phyloP scores from a whole-genome alignment of 1,140 invertebrate species.

The Drosophila carrolli region DNA sequence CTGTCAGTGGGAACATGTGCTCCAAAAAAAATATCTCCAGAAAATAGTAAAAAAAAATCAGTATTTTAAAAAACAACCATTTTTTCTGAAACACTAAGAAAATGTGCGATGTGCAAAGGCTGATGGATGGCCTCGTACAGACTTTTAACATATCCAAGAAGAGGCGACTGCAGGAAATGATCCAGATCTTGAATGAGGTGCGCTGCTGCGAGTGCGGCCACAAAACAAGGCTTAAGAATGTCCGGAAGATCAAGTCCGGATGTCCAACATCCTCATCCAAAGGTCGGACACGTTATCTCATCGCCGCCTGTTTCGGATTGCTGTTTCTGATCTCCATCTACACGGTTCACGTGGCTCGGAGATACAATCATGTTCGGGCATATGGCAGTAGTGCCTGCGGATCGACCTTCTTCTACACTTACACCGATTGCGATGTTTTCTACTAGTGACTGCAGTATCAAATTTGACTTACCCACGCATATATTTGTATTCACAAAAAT shows the following conservation, averaged over 20 bases:
- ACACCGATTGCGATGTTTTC: constrained; percentile 48
- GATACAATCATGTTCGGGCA: constrained; percentile 24
- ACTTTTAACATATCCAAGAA: constrained; percentile 32
- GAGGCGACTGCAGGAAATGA: constrained; percentile 9
- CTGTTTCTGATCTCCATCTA: constrained; percentile 22
- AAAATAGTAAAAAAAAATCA: background rate
- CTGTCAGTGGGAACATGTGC: too few species aligned
- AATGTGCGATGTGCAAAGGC: constrained; percentile 41
- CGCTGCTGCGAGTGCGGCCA: constrained; percentile 59
- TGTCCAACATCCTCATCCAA: background rate
- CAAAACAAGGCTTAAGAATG: constrained; percentile 3
- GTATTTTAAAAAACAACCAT: background rate
- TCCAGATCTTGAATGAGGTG: constrained; percentile 30
- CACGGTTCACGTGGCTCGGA: constrained; percentile 8
- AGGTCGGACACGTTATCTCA: background rate
- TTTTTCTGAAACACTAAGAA: background rate
- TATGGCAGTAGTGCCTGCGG: constrained; percentile 47
- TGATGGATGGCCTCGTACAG: constrained; percentile 32
- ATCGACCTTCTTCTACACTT: constrained; percentile 37
- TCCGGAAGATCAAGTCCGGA: background rate
- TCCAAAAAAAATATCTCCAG: too few species aligned
- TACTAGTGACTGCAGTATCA: background rate
- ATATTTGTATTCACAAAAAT: constrained; percentile 2
- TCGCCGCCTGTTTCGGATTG: background rate
- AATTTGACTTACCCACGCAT: background rate